phyloP scores from a whole-genome alignment of 2,888 invertebrate genomes.

The Tachina lurida region DNA sequence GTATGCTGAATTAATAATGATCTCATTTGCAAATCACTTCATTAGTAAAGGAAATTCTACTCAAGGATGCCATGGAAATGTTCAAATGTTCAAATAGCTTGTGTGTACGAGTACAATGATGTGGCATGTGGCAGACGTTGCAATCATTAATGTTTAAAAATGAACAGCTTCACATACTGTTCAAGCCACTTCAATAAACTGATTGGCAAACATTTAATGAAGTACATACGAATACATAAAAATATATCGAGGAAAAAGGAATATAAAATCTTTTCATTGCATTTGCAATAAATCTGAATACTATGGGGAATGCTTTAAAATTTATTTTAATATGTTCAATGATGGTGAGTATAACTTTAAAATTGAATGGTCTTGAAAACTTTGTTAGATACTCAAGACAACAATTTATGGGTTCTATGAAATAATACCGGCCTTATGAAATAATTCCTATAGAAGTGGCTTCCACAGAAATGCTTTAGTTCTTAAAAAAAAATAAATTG shows the following conservation, averaged over 20 bases:
- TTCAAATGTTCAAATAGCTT: not conserved
- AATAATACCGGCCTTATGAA: no score
- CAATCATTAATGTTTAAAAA: not conserved
- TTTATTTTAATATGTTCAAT: no score
- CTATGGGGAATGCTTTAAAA: no score
- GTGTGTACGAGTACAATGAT: slow-evolving; percentile 2
- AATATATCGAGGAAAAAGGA: slow-evolving; percentile 7
- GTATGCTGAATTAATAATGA: slow-evolving; percentile 63
- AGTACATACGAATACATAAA: slow-evolving; percentile 28
- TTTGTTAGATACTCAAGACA: no score
- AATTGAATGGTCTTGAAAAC: no score
- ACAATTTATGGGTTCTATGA: no score
- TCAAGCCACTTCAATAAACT: not conserved
- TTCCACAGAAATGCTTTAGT: no score
- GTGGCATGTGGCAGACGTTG: slow-evolving; percentile 1
- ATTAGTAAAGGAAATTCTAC: slow-evolving; percentile 69
- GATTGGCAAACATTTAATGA: not conserved
- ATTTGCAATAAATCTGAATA: not conserved
- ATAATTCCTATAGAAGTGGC: no score
- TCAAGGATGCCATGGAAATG: slow-evolving; percentile 65
- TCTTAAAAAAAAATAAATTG: no score
- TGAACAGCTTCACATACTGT: slow-evolving; percentile 4
- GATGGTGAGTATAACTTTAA: no score
- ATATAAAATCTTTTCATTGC: no score
- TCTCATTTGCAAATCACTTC: slow-evolving; percentile 68